Evolutionary conservation across 2,888 invertebrate genomes (phyloP), one percentile per base, ranked within the genome.

Genomic region (Ormyrus pomaceus): DNA sequence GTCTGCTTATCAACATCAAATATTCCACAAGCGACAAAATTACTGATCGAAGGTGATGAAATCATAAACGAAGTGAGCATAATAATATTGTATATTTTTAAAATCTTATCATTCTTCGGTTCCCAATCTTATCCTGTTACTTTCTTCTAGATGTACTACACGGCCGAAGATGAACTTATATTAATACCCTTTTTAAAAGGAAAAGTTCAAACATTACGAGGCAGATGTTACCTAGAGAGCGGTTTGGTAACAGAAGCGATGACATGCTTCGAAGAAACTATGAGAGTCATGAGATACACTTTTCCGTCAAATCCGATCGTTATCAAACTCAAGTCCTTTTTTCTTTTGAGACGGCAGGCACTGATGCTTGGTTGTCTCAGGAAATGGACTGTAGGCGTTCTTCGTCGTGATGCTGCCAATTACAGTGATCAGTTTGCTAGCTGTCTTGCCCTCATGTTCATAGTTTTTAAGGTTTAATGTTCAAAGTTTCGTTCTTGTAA

Each of bases 1-100:
- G 87, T 94, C 8, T 93, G 93, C 84, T 90, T 94, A n/a, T 89
- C 92, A 45, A 90, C 89, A 10, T 88, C 87, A 56, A 94, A 94
- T 83, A 90, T 93, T 78, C 93, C 94, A 0, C 92, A 93, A 88
- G 93, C 93, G 1, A 89, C 93, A 73, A 91, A 92, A 75, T 90
- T 93, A 6, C 86, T 94, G 34, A 87, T 89, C 64, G 92, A 93
- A 84, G 93, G 92, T 11, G 91, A 93, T 79, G 84, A 85, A 1
- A 83, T 89, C 64, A 77, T 90, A 7, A 66, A 77, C 0, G 75
- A 86, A 78, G 90, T 89, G 79, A 72, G 9, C n/a, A 62, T 45
- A 34, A 34, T 34, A 34, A 19, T 19, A 19, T 19, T 19, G 1
- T 19, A 19, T 19, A 19, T 19, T 19, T 19, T 19, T 19, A 34